These are phyloP conservation scores for Oligia fasciuncula DNA, from an alignment of 2,888 invertebrate species.

Conservation along the genomic window DNA sequence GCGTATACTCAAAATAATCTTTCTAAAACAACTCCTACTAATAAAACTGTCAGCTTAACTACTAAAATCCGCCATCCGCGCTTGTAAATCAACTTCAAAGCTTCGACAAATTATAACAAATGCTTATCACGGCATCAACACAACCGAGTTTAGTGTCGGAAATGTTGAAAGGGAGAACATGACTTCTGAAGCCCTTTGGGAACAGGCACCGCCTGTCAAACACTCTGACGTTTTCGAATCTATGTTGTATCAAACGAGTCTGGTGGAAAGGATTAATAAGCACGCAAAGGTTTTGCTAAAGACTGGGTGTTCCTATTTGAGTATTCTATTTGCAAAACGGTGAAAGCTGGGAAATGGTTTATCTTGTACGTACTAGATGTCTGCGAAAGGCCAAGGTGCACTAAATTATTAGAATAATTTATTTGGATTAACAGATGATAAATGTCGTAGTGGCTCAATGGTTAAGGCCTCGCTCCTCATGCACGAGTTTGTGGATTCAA, in stretches of 20 bases:
- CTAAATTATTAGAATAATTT: neutral
- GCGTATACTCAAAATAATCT: conserved; percentile 41
- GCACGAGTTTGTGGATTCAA: neutral
- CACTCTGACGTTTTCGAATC: conserved; percentile 42
- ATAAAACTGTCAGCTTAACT: conserved; percentile 56
- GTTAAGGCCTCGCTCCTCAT: neutral
- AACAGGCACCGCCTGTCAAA: conserved; percentile 49
- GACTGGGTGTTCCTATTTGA: neutral
- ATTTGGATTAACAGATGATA: conserved; percentile 11
- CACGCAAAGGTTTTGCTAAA: conserved; percentile 29
- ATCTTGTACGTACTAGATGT: neutral
- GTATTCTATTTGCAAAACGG: conserved; percentile 17
- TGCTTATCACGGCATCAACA: conserved; percentile 52
- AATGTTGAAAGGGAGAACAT: conserved; percentile 41
- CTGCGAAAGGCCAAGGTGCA: neutral
- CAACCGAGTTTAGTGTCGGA: conserved; percentile 30
- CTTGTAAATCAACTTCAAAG: conserved; percentile 60
- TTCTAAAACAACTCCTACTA: conserved; percentile 33
- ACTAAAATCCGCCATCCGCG: conserved; percentile 49
- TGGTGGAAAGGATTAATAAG: conserved; percentile 21
- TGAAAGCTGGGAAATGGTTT: conserved; percentile 20
- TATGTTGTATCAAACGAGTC: conserved; percentile 36
- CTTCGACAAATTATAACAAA: conserved; percentile 58
- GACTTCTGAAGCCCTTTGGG: conserved; percentile 39
- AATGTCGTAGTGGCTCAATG: neutral